Evolutionary conservation across 2,888 invertebrate genomes (phyloP).

Genomic region (Melangyna quadrimaculata): DNA sequence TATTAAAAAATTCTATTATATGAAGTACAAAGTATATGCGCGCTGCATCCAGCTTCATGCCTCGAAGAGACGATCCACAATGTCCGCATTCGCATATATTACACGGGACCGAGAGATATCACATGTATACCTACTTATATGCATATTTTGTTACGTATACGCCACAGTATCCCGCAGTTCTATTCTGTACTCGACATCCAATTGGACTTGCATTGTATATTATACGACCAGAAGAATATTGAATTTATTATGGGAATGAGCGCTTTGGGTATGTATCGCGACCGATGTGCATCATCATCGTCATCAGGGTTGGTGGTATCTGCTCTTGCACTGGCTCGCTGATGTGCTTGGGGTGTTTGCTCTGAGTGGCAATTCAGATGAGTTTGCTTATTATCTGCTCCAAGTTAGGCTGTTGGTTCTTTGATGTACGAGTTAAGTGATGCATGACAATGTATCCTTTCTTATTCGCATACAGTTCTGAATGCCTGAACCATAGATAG

Average conservation of each 20-base stretch:
- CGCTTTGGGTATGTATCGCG: neutral
- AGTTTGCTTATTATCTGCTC: slow-evolving; percentile 40
- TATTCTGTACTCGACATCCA: neutral
- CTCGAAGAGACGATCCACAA: slow-evolving; percentile 47
- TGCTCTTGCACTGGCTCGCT: too few relatives aligned
- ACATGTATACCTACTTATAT: neutral
- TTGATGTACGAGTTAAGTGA: slow-evolving; percentile 1
- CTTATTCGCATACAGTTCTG: neutral
- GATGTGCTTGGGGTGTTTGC: slow-evolving; percentile 27
- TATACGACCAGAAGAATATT: slow-evolving; percentile 26
- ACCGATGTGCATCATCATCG: slow-evolving; percentile 16
- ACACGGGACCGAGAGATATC: slow-evolving; percentile 5
- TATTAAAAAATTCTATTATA: slow-evolving; percentile 69
- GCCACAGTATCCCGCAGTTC: slow-evolving; percentile 15
- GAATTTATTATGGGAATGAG: slow-evolving; percentile 2
- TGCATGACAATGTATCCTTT: slow-evolving; percentile 5
- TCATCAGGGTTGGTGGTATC: neutral
- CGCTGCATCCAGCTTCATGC: neutral
- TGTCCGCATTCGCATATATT: slow-evolving; percentile 59
- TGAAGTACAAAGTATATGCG: slow-evolving; percentile 11
- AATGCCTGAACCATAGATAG: neutral
- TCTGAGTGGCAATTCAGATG: slow-evolving; percentile 53
- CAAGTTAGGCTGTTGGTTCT: slow-evolving; percentile 11
- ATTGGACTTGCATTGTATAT: slow-evolving; percentile 30
- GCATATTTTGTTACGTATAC: slow-evolving; percentile 9